Evolutionary conservation across 2,797 vertebrate genomes (phyloP), one percentile per base, ranked within the genome.

Genomic region (Melanotaenia nigrans): DNA sequence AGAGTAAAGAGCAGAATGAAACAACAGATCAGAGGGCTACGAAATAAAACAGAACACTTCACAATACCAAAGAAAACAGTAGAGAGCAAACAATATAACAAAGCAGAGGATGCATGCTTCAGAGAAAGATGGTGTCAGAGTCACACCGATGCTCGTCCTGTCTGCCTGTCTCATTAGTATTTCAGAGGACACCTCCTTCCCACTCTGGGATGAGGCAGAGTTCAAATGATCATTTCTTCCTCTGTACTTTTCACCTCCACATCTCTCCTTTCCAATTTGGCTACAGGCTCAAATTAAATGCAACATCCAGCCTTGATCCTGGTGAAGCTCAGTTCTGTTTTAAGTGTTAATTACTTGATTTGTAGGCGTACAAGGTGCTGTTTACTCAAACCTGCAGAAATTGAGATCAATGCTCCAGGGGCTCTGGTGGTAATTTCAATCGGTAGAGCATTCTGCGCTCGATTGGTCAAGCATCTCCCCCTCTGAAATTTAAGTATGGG

Each of bases 261-360:
- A 65, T 77, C 55, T 73, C 79, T 65, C 59, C 67, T 69, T 68
- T 79, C 71, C 72, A 74, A 75, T 73, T 42, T 68, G 56, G 73
- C 83, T 83, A 69, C 13, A 25, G 67, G 70, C 81, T 78, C 51
- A 73, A 76, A 82, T 84, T 72, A 81, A 86, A 91, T 83, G 81
- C 38, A 13, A 78, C 82, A 87, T 80, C 68, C 75, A 68, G 83
- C 92, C 89, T 57, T 86, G 85, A 90, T 93, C 85, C 83, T 65
- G 77, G 61, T 32, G 71, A 75, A 84, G 74, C 87, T 75, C 86
- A 25, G 60, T 68, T 81, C 81, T 87, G 83, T 92, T 92, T 92
- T 89, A 89, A 89, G 90, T 93, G 87, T 93, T 94, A 93, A 94
- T 93, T 89, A 91, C 89, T 85, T 91, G 88, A 94, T 94, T 94